Evolutionary conservation across 2,113 vertebrate genomes (phyloP).

Genomic region (Silurus meridionalis): DNA sequence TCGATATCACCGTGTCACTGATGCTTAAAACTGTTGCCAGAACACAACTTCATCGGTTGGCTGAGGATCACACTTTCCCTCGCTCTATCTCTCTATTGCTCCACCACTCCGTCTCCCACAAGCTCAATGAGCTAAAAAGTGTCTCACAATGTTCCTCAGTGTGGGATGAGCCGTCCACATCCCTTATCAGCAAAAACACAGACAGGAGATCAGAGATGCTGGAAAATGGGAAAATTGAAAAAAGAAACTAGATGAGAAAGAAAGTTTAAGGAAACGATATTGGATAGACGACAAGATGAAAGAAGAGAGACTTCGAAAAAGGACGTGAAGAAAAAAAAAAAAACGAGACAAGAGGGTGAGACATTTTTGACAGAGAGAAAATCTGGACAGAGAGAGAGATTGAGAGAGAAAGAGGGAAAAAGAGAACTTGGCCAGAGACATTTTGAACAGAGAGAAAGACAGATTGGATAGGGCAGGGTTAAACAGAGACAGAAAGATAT

Average conservation of each 20-base stretch:
- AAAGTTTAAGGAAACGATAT: background rate
- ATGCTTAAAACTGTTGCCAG: background rate
- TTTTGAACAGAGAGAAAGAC: background rate
- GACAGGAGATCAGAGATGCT: background rate
- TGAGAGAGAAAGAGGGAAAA: background rate
- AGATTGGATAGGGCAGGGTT: fast-evolving
- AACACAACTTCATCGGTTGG: background rate
- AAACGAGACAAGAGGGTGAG: background rate
- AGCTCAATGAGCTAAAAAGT: background rate
- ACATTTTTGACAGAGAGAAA: background rate
- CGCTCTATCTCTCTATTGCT: background rate
- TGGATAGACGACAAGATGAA: background rate
- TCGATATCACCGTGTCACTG: background rate
- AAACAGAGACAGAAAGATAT: background rate
- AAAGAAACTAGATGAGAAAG: background rate
- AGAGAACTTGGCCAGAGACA: background rate
- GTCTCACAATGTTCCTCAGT: slow-evolving; percentile 12
- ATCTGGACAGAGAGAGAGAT: background rate
- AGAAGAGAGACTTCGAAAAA: background rate
- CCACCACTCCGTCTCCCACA: background rate
- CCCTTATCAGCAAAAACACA: slow-evolving; percentile 5
- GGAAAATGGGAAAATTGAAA: background rate
- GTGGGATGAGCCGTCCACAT: slow-evolving; percentile 37
- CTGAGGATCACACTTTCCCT: background rate
- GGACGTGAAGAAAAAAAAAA: background rate